Base-by-base conservation (phyloP, 2,888 invertebrate genomes). In the Dicyrtoma fusca region DNA sequence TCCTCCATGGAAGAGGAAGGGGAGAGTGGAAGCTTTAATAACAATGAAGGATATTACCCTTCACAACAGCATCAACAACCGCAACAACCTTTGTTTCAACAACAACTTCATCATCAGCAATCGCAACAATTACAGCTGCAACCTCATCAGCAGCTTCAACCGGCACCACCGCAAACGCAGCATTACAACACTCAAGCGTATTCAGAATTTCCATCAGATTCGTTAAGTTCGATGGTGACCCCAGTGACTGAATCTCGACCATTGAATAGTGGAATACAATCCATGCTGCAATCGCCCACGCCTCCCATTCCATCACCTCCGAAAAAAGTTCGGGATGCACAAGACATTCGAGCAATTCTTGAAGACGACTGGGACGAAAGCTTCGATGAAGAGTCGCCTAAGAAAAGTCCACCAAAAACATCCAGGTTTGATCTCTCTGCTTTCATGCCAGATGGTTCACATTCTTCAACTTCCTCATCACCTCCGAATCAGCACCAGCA, bases 361-460 rank as follows among this genome's bases (percentile, higher is more conserved):
- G 80, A 79, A 26, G 79, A 80, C 47, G 80, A 80, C 21, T 80
- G 80, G 80, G 80, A 80, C 45, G 77, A 77, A 70, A 73, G 65
- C 59, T 77, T 76, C 26, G 76, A 76, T 17, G 79, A 79, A 34
- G 78, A 78, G 26, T 73, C 78, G 14, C 72, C 72, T 17, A 75
- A 75, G 44, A 72, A 73, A 26, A 75, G 78, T 69, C 79, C 79
- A 42, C 78, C 78, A 8, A 80, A 80, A 72, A 74, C 77, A 47
- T 77, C 79, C 17, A 65, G 80, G 14, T 80, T 80, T 76, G 80
- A 80, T 68, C 77, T 78, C 76, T 76, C 78, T 21, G 79, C 78
- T 11, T 77, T 78, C 53, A 76, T 77, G 77, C 70, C 74, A 11
- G 64, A 66, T 25, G 66, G 53, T 19, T 13, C 49, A 5, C 17